Percentiles rank a stretch among this genome's conserved stretches.
These are phyloP conservation scores for Muschampia plurimacula DNA, from an alignment of 2,888 invertebrate species.

Conservation along the genomic window DNA sequence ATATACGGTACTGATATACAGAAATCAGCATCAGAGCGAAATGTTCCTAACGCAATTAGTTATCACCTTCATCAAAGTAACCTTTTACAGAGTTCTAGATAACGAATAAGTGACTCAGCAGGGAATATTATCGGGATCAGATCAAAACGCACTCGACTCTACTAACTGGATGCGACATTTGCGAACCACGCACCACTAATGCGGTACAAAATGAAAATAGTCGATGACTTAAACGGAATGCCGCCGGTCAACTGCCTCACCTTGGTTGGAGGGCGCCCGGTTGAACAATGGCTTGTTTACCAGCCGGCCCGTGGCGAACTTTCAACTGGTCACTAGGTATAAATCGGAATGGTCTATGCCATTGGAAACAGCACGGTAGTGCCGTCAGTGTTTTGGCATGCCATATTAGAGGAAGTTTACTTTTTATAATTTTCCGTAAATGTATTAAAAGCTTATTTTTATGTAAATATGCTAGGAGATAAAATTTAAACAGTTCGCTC, in stretches of 20 bases:
- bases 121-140: background rate
- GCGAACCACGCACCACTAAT: constrained; percentile 10
- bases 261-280: constrained; percentile 65
- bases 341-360: constrained; percentile 1
- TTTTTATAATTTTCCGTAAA: too few species aligned
- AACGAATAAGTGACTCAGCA: too few species aligned
- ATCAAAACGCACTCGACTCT: background rate
- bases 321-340: constrained; percentile 26
- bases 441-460: too few species aligned
- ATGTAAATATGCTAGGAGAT: too few species aligned
- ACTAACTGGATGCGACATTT: background rate
- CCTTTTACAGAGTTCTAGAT: background rate
- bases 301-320: constrained; percentile 36
- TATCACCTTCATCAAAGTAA: background rate
- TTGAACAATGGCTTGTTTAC: constrained; percentile 53
- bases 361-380: background rate
- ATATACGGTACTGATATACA: too few species aligned
- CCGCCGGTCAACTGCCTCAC: constrained; percentile 66
- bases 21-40: too few species aligned
- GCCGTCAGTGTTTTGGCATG: too few species aligned
- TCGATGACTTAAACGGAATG: constrained; percentile 62
- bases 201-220: constrained; percentile 49
- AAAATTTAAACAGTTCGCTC: too few species aligned
- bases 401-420: too few species aligned
- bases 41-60: background rate